These are phyloP conservation scores for Pipistrellus kuhlii DNA, from an alignment of 2,797 vertebrate genomes.

Conservation along the genomic window DNA sequence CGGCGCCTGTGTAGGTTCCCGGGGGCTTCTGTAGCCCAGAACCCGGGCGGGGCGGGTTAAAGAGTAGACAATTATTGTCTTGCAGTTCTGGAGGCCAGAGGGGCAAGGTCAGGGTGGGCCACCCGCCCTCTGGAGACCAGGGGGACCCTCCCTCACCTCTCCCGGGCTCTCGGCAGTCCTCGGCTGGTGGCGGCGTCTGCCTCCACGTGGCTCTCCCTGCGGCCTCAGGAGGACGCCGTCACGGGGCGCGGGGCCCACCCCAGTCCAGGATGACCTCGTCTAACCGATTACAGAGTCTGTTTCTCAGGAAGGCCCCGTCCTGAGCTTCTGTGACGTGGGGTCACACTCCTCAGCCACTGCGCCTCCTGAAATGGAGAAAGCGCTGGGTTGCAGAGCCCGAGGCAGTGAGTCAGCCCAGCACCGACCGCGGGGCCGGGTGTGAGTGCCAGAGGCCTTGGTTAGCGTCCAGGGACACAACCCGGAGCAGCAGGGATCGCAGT, in stretches of 20 bases:
- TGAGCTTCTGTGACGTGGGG: background rate
- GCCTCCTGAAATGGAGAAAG: background rate
- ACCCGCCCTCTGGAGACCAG: background rate
- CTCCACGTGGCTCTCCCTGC: background rate
- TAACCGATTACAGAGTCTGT: background rate
- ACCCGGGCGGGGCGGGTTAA: background rate
- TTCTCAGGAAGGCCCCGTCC: background rate
- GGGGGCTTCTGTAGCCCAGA: background rate
- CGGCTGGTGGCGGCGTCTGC: background rate
- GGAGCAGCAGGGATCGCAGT: background rate
- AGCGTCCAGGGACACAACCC: background rate
- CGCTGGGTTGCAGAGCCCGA: background rate
- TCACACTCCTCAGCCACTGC: background rate
- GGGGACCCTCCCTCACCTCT: background rate
- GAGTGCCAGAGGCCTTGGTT: background rate
- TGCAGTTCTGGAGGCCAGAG: background rate
- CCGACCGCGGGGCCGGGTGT: background rate
- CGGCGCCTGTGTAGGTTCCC: background rate
- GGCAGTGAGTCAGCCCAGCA: background rate
- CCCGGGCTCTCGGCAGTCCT: background rate
- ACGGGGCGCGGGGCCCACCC: background rate
- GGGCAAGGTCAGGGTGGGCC: background rate
- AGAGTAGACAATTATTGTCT: background rate
- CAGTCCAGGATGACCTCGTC: background rate
- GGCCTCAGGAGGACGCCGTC: background rate